These are phyloP conservation scores for Pangasianodon hypophthalmus DNA, from an alignment of 2,113 vertebrate species.

Conservation along the genomic window DNA sequence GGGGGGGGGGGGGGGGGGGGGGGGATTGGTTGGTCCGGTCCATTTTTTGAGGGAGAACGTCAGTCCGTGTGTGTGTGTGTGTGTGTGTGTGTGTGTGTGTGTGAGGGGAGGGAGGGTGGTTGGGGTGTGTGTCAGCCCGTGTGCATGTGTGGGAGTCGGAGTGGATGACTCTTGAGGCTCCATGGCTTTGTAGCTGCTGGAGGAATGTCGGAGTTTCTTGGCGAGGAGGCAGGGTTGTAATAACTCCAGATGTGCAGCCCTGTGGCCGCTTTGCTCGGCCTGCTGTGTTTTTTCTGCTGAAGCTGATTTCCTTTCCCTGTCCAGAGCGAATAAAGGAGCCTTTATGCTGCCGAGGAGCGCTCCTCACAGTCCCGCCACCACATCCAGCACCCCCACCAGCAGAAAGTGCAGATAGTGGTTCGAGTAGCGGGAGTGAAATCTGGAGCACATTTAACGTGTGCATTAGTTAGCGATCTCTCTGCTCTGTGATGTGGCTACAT, in stretches of 20 bases:
- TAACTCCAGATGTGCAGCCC: constrained; percentile 94
- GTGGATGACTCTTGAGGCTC: constrained; percentile 73
- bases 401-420: constrained; percentile 50
- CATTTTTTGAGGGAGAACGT: constrained; percentile 21
- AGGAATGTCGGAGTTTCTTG: constrained; percentile 86
- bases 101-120: constrained; percentile 53
- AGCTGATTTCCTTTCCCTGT: constrained; percentile 82
- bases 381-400: constrained; percentile 50
- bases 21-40: constrained; percentile 21
- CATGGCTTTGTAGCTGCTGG: constrained; percentile 79
- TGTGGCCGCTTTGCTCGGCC: constrained; percentile 70
- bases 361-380: constrained; percentile 34
- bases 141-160: constrained; percentile 65
- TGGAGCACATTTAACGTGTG: constrained; percentile 67
- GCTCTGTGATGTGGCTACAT: constrained; percentile 18
- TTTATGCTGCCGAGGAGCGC: constrained; percentile 68
- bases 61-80: constrained; percentile 56
- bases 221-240: constrained; percentile 78
- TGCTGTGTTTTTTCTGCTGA: constrained; percentile 78
- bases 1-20: constrained; percentile 62
- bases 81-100: constrained; percentile 60
- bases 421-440: constrained; percentile 68
- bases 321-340: constrained; percentile 77
- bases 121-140: constrained; percentile 52
- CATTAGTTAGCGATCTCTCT: constrained; percentile 5